phyloP scores from a whole-genome alignment of 2,888 invertebrate genomes.

The Drosophila paranaensis region DNA sequence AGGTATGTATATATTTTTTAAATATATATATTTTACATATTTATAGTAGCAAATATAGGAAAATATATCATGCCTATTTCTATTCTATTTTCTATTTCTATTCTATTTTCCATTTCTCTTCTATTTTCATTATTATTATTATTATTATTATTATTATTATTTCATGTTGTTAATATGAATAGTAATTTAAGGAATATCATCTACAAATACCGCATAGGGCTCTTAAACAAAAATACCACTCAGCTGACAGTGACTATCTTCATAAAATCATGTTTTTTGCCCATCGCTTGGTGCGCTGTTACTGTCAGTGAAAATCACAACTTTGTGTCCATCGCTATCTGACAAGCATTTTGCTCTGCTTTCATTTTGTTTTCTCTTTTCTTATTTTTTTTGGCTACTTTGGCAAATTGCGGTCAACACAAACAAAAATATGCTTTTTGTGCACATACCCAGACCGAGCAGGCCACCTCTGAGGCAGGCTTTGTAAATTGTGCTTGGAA shows the following conservation, averaged over 20 bases:
- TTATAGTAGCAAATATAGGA: too few relatives aligned
- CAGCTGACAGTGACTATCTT: not conserved
- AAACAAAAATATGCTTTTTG: slow-evolving; percentile 33
- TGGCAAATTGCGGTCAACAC: slow-evolving; percentile 50
- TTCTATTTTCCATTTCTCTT: too few relatives aligned
- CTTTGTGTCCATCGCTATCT: slow-evolving; percentile 38
- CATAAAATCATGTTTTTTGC: not conserved
- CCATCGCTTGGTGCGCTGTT: slow-evolving; percentile 5
- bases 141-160: too few relatives aligned
- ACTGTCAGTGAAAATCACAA: slow-evolving; percentile 30
- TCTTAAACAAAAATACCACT: not conserved
- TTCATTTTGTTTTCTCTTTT: not conserved
- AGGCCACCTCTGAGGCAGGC: slow-evolving; percentile 18
- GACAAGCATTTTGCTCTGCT: slow-evolving; percentile 11
- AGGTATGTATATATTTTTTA: too few relatives aligned
- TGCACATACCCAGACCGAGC: not conserved
- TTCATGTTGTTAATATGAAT: too few relatives aligned
- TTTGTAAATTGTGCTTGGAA: slow-evolving; percentile 40
- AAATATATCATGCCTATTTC: too few relatives aligned
- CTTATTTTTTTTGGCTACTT: slow-evolving; percentile 19
- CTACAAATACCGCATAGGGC: too few relatives aligned
- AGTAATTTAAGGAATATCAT: too few relatives aligned
- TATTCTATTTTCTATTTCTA: too few relatives aligned
- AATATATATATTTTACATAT: too few relatives aligned
- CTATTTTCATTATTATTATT: too few relatives aligned